Evolutionary conservation across 2,113 vertebrate species (phyloP).

Genomic region (Mus musculus): DNA sequence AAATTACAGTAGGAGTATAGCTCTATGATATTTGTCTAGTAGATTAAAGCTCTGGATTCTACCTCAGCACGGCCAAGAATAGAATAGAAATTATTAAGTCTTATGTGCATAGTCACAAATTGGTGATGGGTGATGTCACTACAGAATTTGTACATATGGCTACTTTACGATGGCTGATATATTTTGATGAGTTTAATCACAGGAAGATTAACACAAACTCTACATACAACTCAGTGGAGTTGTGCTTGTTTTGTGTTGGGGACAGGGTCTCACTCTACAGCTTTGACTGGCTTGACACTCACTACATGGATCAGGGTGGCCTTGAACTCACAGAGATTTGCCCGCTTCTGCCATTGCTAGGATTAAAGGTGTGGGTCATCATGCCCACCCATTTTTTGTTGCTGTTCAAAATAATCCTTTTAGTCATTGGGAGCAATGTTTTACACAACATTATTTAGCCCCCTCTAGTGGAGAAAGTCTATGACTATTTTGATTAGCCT

Average conservation of each 20-base stretch:
- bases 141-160: not conserved
- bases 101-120: not conserved
- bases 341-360: not conserved
- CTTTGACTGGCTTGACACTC: not conserved
- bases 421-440: not conserved
- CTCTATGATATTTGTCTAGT: not conserved
- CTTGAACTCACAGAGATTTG: not conserved
- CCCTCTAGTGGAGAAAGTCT: not conserved
- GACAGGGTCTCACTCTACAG: not conserved
- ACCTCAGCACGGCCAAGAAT: not conserved
- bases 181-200: not conserved
- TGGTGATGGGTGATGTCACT: no score
- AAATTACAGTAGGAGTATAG: not conserved
- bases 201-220: not conserved
- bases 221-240: not conserved
- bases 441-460: not conserved
- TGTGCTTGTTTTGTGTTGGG: not conserved
- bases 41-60: not conserved
- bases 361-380: not conserved
- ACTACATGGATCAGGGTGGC: not conserved
- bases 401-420: not conserved
- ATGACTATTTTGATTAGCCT: conserved; percentile 25
- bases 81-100: conserved; percentile 34
- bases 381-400: not conserved
- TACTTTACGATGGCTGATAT: not conserved